phyloP scores from a whole-genome alignment of 2,113 vertebrate genomes.

The Rhipidura dahli region DNA sequence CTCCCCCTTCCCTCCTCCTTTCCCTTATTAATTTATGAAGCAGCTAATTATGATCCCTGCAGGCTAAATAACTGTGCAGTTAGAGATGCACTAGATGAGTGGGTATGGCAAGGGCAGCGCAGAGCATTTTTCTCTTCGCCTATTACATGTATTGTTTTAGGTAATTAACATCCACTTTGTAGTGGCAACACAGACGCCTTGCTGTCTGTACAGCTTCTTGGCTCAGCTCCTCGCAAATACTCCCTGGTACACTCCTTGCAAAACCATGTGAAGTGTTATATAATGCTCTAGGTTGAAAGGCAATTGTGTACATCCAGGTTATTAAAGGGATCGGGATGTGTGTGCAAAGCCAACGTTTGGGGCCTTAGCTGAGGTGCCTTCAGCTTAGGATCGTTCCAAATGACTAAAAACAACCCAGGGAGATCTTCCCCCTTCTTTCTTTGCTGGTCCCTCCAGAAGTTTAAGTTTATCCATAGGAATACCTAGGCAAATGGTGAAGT shows the following conservation, averaged over 20 bases:
- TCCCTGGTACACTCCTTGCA: conserved; percentile 79
- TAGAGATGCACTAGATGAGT: conserved; percentile 74
- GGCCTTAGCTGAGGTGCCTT: background rate
- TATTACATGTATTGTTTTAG: conserved; percentile 87
- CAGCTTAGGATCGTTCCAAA: background rate
- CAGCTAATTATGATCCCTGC: conserved; percentile 78
- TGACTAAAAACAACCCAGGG: background rate
- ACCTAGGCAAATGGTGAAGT: background rate
- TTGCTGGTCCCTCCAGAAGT: background rate
- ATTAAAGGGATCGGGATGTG: background rate
- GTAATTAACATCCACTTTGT: conserved; percentile 88
- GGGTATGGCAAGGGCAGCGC: conserved; percentile 67
- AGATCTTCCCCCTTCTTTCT: background rate
- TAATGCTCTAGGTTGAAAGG: conserved; percentile 73
- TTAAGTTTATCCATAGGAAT: background rate
- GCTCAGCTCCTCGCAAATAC: conserved; percentile 74
- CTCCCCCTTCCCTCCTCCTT: conserved; percentile 63
- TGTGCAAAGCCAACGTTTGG: background rate
- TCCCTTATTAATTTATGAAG: conserved; percentile 82
- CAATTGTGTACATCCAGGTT: conserved; percentile 66
- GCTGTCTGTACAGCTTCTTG: conserved; percentile 84
- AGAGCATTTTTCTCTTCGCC: conserved; percentile 76
- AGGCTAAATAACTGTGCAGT: conserved; percentile 82
- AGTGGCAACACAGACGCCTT: conserved; percentile 85
- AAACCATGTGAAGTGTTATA: conserved; percentile 77